A percentile compares a stretch with the other conserved stretches of the same genome.
phyloP scores from a whole-genome alignment of 30 jellyfish, hydroid and myxozoan genomes.

The Pseudorhiza aurosa region DNA sequence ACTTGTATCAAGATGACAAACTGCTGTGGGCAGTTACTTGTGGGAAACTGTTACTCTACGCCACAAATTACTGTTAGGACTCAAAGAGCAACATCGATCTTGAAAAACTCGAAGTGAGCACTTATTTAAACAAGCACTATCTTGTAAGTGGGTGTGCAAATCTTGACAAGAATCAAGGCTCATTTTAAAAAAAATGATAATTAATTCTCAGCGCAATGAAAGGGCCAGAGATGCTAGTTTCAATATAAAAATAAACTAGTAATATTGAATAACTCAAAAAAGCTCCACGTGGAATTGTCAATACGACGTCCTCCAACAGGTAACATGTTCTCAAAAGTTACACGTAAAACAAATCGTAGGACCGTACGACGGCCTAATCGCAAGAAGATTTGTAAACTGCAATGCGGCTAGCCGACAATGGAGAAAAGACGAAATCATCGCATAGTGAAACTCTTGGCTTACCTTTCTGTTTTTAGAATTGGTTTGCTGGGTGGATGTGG shows the following conservation, averaged over 20 bases:
- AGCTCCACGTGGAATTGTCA: constrained; percentile 42
- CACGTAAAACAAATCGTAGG: constrained; percentile 34
- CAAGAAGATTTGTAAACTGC: constrained; percentile 34
- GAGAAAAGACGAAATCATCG: neutral
- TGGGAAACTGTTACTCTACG: too few relatives aligned
- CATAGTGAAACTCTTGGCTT: neutral
- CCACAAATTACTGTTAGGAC: too few relatives aligned
- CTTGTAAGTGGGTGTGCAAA: constrained; percentile 17
- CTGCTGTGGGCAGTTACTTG: too few relatives aligned
- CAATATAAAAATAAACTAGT: neutral
- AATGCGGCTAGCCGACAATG: neutral
- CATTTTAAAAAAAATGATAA: neutral
- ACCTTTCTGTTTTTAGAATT: constrained; percentile 27
- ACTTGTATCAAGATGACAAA: too few relatives aligned
- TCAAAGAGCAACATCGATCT: too few relatives aligned
- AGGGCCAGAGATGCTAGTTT: too few relatives aligned
- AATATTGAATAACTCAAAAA: neutral
- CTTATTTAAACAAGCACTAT: too few relatives aligned
- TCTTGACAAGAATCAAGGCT: neutral
- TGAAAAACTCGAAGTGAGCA: too few relatives aligned
- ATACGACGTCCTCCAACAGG: constrained; percentile 20
- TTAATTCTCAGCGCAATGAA: neutral
- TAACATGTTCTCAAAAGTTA: constrained; percentile 3
- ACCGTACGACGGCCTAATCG: constrained; percentile 17
- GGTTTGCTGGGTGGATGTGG: constrained; percentile 64